Percentiles rank a stretch among this genome's conserved stretches.
Conservation (phyloP, 2,113 vertebrate genomes). For the Paedocypris sp. region DNA sequence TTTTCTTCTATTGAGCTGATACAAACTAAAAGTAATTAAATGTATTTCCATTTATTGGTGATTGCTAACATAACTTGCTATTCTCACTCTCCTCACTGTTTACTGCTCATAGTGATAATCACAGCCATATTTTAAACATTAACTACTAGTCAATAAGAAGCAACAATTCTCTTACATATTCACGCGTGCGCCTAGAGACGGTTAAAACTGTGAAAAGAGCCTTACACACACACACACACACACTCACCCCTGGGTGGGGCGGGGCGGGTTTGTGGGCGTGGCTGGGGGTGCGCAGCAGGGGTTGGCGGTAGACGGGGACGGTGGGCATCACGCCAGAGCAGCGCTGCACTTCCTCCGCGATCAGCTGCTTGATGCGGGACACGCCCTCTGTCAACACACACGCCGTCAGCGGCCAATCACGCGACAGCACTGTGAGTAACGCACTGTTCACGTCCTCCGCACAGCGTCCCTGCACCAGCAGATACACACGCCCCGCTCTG, state of each 20-base stretch:
- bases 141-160: no score
- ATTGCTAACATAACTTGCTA: no score
- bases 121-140: no score
- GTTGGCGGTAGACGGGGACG: slow-evolving; percentile 84
- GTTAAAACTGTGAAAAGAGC: no score
- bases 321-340: slow-evolving; percentile 68
- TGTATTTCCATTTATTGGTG: no score
- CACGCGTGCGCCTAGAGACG: no score
- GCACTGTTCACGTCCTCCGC: slow-evolving; percentile 89
- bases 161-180: no score
- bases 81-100: no score
- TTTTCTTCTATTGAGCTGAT: no score
- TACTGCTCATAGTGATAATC: no score
- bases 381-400: slow-evolving; percentile 70
- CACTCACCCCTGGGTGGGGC: slow-evolving; percentile 59
- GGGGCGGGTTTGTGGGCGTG: slow-evolving; percentile 52
- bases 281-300: slow-evolving; percentile 35
- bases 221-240: background rate
- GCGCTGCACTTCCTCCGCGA: slow-evolving; percentile 81
- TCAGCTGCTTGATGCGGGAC: slow-evolving; percentile 86
- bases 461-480: slow-evolving; percentile 86
- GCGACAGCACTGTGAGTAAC: slow-evolving; percentile 40
- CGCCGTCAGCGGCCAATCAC: background rate
- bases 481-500: slow-evolving; percentile 82
- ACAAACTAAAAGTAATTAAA: no score